Conservation (phyloP, 2,888 invertebrate genomes). For the Sipha maydis region DNA sequence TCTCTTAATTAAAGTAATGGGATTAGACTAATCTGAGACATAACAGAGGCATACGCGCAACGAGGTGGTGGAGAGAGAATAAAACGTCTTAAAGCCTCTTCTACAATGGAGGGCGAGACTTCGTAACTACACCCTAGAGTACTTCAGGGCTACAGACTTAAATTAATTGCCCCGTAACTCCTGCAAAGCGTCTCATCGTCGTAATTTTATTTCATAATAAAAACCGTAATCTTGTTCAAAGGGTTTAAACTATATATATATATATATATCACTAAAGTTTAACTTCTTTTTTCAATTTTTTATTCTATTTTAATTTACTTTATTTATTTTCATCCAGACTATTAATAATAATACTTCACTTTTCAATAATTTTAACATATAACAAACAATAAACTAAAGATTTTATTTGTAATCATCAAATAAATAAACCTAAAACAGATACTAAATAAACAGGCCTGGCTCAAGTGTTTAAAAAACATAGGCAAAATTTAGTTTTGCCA, state of each 20-base stretch:
- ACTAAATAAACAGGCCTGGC: no score
- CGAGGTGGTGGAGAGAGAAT: constrained; percentile 36
- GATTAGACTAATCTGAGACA: constrained; percentile 70
- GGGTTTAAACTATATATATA: constrained; percentile 21
- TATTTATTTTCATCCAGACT: constrained; percentile 27
- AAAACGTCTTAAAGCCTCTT: constrained; percentile 64
- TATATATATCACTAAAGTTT: constrained; percentile 21
- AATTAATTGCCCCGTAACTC: constrained; percentile 62
- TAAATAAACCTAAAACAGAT: neutral
- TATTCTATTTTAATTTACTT: neutral
- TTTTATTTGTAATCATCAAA: neutral
- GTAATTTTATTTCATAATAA: constrained; percentile 62
- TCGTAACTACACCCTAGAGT: constrained; percentile 62
- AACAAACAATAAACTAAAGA: constrained; percentile 6
- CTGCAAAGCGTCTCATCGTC: constrained; percentile 60
- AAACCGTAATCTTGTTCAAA: constrained; percentile 54
- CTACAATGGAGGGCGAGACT: constrained; percentile 52
- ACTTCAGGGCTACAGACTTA: constrained; percentile 59
- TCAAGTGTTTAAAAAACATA: no score
- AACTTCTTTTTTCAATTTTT: constrained; percentile 24
- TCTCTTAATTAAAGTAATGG: constrained; percentile 72
- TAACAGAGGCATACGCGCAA: constrained; percentile 21
- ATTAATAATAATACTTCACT: constrained; percentile 12
- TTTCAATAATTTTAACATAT: constrained; percentile 7
- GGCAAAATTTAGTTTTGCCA: no score